Conservation (phyloP, 2,888 invertebrate genomes). For the Drosophila neutralis region DNA sequence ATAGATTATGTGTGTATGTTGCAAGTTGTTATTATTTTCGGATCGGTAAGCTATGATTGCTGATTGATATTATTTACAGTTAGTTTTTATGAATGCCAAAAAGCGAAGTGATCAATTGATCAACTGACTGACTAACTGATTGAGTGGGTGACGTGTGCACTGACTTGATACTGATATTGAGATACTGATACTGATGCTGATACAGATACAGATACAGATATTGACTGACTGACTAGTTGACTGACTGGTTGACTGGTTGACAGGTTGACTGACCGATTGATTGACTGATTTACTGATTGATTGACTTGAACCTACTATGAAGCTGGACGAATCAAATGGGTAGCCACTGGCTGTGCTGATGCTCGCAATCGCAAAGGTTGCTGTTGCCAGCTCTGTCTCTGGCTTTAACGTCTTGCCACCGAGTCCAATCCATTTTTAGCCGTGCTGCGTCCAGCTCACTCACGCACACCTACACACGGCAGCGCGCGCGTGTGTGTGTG, state of each 20-base stretch:
- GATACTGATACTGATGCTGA: slow-evolving; percentile 15
- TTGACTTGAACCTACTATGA: slow-evolving; percentile 75
- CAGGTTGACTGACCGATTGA: slow-evolving; percentile 50
- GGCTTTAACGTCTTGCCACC: slow-evolving; percentile 82
- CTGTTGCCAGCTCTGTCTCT: slow-evolving; percentile 81
- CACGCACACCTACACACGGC: slow-evolving; percentile 66
- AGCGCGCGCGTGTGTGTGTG: slow-evolving; percentile 44
- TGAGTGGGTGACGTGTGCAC: slow-evolving; percentile 54
- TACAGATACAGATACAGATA: slow-evolving; percentile 29
- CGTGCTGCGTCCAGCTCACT: slow-evolving; percentile 46
- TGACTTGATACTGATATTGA: slow-evolving; percentile 46
- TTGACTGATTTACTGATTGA: slow-evolving; percentile 56
- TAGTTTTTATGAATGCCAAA: slow-evolving; percentile 36
- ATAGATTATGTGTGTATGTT: slow-evolving; percentile 25
- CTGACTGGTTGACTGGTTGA: slow-evolving; percentile 42
- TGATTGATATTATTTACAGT: slow-evolving; percentile 51
- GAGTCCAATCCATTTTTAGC: slow-evolving; percentile 84
- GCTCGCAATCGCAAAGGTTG: slow-evolving; percentile 67
- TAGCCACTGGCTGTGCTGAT: slow-evolving; percentile 80
- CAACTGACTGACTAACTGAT: slow-evolving; percentile 41
- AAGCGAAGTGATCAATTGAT: slow-evolving; percentile 32
- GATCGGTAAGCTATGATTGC: slow-evolving; percentile 20
- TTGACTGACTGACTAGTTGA: slow-evolving; percentile 32
- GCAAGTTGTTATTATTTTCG: slow-evolving; percentile 22
- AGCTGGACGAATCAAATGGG: slow-evolving; percentile 84